phyloP scores from a whole-genome alignment of 2,888 invertebrate species.

The Macropis europaea region DNA sequence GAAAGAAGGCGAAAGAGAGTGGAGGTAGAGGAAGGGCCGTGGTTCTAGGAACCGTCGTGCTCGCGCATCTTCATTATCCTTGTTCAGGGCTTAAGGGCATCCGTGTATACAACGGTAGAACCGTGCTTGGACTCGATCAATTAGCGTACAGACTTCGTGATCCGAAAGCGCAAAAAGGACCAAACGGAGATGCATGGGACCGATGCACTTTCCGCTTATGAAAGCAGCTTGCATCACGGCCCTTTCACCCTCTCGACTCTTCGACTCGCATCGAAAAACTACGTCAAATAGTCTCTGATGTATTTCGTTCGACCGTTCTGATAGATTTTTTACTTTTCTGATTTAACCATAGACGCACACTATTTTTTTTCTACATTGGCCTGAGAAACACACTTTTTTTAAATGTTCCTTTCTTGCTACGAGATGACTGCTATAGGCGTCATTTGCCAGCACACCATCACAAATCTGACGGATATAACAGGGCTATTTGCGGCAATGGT shows the following conservation, averaged over 20 bases:
- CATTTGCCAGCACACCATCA: too few relatives aligned
- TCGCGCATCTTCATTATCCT: constrained; percentile 74
- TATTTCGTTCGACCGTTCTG: too few relatives aligned
- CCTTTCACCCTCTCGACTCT: background rate
- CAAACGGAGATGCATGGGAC: constrained; percentile 63
- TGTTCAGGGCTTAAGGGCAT: constrained; percentile 59
- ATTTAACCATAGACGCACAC: too few relatives aligned
- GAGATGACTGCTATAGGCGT: too few relatives aligned
- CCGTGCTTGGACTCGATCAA: constrained; percentile 71
- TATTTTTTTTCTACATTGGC: too few relatives aligned
- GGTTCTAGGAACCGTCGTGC: constrained; percentile 72
- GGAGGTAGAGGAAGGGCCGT: constrained; percentile 19
- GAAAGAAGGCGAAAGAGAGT: constrained; percentile 16
- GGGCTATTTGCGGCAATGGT: too few relatives aligned
- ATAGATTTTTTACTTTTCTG: too few relatives aligned
- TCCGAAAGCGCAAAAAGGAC: constrained; percentile 62
- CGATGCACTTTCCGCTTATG: constrained; percentile 64
- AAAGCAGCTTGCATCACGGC: constrained; percentile 44
- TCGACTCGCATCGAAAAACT: background rate
- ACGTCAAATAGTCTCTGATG: too few relatives aligned
- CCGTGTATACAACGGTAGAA: constrained; percentile 60
- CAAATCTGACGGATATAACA: too few relatives aligned
- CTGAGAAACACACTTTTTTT: too few relatives aligned
- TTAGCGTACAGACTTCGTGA: constrained; percentile 69
- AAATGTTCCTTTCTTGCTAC: too few relatives aligned